Evolutionary conservation across 2,113 vertebrate genomes (phyloP), one percentile per base, ranked within the genome.

Genomic region (Hippocampus abdominalis): DNA sequence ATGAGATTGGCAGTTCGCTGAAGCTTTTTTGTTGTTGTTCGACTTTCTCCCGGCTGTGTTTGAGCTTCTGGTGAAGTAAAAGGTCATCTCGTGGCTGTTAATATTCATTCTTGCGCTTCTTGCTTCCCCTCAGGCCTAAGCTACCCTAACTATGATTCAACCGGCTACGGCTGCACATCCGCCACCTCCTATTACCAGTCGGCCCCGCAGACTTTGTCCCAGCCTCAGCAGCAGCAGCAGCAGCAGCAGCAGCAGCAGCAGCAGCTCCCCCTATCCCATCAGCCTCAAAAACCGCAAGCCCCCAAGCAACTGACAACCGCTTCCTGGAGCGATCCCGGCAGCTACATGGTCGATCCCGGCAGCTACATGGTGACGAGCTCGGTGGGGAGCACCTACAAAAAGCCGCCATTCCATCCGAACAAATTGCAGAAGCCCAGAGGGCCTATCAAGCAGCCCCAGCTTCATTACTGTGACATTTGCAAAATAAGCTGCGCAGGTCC

Each of bases 401-500:
- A 92, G 75, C 80, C 86, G 0, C 62, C 59, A 0, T 92, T 91
- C 77, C 89, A 91, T 68, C 90, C 90, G 68, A 88, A 70, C 86
- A 93, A 91, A 82, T 73, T 84, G 49, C 90, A 81, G 23, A 94
- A 91, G 79, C 83, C 92, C 57, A 93, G 90, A 84, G 87, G 84
- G 0, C 86, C 89, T 2, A 91, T 92, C 8, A 93, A 91, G 66
- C 93, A 88, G 44, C 89, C 91, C 0, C 92, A 90, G 59, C 89
- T 94, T 15, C 93, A 94, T 82, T 95, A 95, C 88, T 95, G 94
- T 54, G 93, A 94, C 66, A 87, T 95, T 80, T 95, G 94, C 84
- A 94, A 92, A 85, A 93, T 94, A 83, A 94, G 94, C 90, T 95
- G 94, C 63, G 93, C 93, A 2, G 94, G 95, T 3, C 90, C 92